Evolutionary conservation across 2,797 vertebrate species (phyloP).

Genomic region (Aldrovandia affinis): DNA sequence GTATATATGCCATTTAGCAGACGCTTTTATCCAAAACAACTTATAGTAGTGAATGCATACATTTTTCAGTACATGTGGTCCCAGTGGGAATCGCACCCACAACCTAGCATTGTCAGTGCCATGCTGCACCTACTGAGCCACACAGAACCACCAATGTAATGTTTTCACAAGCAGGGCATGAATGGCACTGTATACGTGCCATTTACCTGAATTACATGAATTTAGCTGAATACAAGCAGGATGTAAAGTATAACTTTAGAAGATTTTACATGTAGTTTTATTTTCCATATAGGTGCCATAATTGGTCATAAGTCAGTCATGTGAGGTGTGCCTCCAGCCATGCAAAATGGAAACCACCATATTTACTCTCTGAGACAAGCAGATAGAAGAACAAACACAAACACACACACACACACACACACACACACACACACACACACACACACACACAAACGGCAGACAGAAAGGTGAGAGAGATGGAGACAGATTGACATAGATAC

Average conservation of each 20-base stretch:
- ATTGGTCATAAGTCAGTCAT: not conserved
- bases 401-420: not conserved
- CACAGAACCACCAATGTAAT: too few relatives aligned
- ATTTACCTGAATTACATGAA: too few relatives aligned
- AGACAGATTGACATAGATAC: not conserved
- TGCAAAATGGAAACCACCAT: too few relatives aligned
- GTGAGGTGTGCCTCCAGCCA: not conserved
- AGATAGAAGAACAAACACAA: too few relatives aligned
- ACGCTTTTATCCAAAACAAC: too few relatives aligned
- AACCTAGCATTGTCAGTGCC: too few relatives aligned
- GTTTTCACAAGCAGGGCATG: not conserved
- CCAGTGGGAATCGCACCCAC: too few relatives aligned
- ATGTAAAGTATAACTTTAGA: not conserved
- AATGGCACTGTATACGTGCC: not conserved
- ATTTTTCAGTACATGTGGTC: too few relatives aligned
- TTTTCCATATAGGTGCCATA: not conserved
- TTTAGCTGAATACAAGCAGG: not conserved
- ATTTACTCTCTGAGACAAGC: not conserved
- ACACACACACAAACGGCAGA: not conserved
- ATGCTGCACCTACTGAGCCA: too few relatives aligned
- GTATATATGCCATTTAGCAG: too few relatives aligned
- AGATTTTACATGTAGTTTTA: not conserved
- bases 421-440: not conserved
- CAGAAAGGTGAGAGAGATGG: too few relatives aligned
- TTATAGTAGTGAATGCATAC: too few relatives aligned